A percentile compares a stretch with the other conserved stretches of the same genome.
Evolutionary conservation across 2,113 vertebrate genomes (phyloP).

Genomic region (Noturus placidus): DNA sequence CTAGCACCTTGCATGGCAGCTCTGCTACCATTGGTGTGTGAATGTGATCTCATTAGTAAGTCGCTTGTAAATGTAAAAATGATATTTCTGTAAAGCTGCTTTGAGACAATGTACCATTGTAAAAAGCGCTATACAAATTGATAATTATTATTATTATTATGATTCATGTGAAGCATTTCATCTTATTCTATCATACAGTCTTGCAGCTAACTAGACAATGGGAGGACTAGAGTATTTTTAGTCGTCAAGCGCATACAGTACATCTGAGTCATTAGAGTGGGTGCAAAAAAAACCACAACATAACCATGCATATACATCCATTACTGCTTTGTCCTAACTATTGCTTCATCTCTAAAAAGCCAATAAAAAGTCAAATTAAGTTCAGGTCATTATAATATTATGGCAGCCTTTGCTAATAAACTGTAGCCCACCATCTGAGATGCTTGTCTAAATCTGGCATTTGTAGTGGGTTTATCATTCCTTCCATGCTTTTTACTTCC

Average conservation of each 20-base stretch:
- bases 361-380: not conserved
- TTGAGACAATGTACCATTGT: too few species aligned
- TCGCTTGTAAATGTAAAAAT: too few species aligned
- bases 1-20: too few species aligned
- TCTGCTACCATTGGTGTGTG: too few species aligned
- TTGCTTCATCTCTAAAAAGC: not conserved
- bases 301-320: not conserved
- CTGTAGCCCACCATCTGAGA: too few species aligned
- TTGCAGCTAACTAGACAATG: constrained; percentile 13
- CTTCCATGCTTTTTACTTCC: constrained; percentile 22
- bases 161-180: not conserved
- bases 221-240: not conserved
- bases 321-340: not conserved
- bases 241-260: constrained; percentile 19
- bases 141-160: too few species aligned
- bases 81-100: too few species aligned
- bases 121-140: too few species aligned
- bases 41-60: too few species aligned
- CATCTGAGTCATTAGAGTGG: constrained; percentile 2
- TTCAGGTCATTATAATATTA: not conserved
- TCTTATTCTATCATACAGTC: constrained; percentile 1
- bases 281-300: not conserved
- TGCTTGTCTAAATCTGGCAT: not conserved
- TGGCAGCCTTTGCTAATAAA: not conserved
- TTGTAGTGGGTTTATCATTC: not conserved